A percentile compares a stretch with the other conserved stretches of the same genome.
Evolutionary conservation across 2,888 invertebrate species (phyloP).

Genomic region (Oegoconia quadripuncta): DNA sequence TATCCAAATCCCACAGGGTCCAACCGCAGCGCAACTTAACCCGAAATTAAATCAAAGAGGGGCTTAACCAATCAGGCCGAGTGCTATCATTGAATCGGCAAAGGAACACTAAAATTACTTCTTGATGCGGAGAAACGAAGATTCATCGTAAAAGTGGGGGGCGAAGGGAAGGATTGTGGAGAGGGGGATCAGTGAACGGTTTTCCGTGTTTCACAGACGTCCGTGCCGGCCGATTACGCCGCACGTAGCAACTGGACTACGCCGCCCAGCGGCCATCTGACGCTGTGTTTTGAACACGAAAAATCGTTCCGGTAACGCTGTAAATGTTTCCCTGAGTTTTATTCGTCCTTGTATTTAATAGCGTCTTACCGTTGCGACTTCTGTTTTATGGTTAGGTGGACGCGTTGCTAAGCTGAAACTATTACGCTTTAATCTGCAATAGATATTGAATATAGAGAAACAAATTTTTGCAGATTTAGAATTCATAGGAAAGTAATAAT

Average conservation of each 20-base stretch:
- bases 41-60: slow-evolving; percentile 79
- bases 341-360: slow-evolving; percentile 49
- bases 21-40: slow-evolving; percentile 72
- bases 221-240: slow-evolving; percentile 69
- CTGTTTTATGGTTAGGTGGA: too few relatives aligned
- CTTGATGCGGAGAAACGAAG: slow-evolving; percentile 79
- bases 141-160: slow-evolving; percentile 78
- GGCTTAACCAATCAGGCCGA: slow-evolving; percentile 77
- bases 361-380: too few relatives aligned
- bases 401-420: too few relatives aligned
- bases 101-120: slow-evolving; percentile 79
- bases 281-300: slow-evolving; percentile 74
- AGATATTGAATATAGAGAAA: too few relatives aligned
- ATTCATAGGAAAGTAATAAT: too few relatives aligned
- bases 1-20: slow-evolving; percentile 62
- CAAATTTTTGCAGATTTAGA: too few relatives aligned
- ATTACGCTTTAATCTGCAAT: too few relatives aligned
- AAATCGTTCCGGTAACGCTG: slow-evolving; percentile 73
- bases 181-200: slow-evolving; percentile 64
- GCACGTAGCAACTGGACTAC: slow-evolving; percentile 63
- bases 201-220: slow-evolving; percentile 75
- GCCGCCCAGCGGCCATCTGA: slow-evolving; percentile 53
- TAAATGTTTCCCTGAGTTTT: slow-evolving; percentile 62
- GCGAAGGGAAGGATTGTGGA: slow-evolving; percentile 36
- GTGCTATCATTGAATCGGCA: slow-evolving; percentile 79